Conservation (phyloP, 1,140 invertebrate genomes). For the Papilio helenus region DNA sequence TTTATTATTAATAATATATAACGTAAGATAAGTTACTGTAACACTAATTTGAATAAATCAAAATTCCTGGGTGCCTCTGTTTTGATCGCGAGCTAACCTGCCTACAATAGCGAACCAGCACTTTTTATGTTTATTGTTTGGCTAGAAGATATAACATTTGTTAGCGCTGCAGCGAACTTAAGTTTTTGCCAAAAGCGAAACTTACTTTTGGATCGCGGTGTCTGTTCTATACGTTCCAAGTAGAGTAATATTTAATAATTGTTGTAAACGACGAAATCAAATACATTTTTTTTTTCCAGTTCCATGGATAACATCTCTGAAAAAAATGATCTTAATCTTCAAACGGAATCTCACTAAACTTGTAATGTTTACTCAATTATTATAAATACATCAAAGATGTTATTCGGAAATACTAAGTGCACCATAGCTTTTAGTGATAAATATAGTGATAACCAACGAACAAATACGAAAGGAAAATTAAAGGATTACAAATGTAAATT, state of each 20-base stretch:
- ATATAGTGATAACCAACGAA: not conserved
- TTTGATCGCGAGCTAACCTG: not conserved
- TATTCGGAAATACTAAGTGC: not conserved
- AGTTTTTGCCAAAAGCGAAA: not conserved
- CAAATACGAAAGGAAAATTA: not conserved
- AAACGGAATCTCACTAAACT: conserved; percentile 2
- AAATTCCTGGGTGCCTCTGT: not conserved
- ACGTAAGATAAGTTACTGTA: not conserved
- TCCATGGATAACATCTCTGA: conserved; percentile 44
- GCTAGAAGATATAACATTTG: not conserved
- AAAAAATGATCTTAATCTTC: conserved; percentile 11
- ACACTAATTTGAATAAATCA: not conserved
- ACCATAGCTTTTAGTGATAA: conserved; percentile 13
- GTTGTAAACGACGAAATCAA: not conserved
- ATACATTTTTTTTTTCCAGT: conserved; percentile 45
- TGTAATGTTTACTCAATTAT: not conserved
- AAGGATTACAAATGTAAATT: not conserved
- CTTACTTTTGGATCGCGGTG: not conserved
- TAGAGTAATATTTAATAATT: not conserved
- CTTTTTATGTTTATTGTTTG: too few species aligned
- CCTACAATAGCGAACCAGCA: not conserved
- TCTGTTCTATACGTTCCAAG: not conserved
- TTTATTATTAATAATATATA: too few species aligned
- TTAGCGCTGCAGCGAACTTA: conserved; percentile 3
- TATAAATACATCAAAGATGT: not conserved